These are phyloP conservation scores for Thamnophis elegans DNA, from an alignment of 2,797 vertebrate species.

Conservation along the genomic window DNA sequence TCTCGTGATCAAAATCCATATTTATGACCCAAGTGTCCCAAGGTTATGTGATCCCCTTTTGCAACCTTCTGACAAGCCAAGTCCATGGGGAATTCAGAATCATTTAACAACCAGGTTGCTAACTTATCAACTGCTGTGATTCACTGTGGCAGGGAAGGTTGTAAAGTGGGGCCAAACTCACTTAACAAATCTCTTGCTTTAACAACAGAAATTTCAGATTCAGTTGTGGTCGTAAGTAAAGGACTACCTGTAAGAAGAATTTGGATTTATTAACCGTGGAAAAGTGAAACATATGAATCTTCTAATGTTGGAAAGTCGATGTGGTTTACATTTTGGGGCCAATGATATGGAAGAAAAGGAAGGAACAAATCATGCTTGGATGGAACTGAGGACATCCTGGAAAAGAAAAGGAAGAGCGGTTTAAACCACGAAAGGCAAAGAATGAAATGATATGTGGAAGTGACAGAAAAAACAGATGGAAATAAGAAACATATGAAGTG, in stretches of 20 bases:
- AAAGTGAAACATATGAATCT: background rate
- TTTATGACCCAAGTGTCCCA: too few relatives aligned
- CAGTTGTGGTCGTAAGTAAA: too few relatives aligned
- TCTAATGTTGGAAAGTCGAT: background rate
- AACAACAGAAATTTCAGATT: too few relatives aligned
- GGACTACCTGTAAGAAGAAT: background rate
- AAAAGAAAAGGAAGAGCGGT: background rate
- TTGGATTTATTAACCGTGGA: background rate
- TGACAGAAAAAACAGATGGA: background rate
- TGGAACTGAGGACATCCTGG: background rate
- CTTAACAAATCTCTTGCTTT: too few relatives aligned
- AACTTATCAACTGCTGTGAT: too few relatives aligned
- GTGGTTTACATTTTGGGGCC: background rate
- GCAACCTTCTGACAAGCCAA: too few relatives aligned
- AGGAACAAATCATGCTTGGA: background rate
- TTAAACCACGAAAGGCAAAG: background rate
- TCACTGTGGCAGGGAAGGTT: too few relatives aligned
- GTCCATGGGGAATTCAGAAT: too few relatives aligned
- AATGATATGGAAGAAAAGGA: background rate
- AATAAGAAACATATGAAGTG: background rate
- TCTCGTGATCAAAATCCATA: too few relatives aligned
- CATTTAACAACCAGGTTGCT: too few relatives aligned
- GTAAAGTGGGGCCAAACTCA: too few relatives aligned
- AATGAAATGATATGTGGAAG: background rate
- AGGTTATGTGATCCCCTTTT: too few relatives aligned